Percentiles rank a stretch among this genome's conserved stretches.
These are phyloP conservation scores for Lepidurus couesii DNA, from an alignment of 1,140 invertebrate genomes.

Conservation along the genomic window DNA sequence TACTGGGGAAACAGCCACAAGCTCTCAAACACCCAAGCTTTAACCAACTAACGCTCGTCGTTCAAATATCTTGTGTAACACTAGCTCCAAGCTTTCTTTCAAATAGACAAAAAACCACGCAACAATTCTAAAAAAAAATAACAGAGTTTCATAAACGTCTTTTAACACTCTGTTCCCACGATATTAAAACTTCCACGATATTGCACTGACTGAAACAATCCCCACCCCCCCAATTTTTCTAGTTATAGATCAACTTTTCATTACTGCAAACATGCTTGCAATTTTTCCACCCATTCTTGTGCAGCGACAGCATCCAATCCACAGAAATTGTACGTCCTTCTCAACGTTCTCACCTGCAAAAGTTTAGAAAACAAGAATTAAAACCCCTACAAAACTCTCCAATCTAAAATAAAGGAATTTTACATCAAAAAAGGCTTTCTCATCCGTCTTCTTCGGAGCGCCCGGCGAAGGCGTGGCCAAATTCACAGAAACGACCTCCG, in stretches of 20 bases:
- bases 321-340: constrained; percentile 90
- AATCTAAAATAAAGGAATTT: constrained; percentile 44
- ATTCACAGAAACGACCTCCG: constrained; percentile 85
- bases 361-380: constrained; percentile 34
- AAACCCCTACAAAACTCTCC: background rate
- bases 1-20: constrained; percentile 1
- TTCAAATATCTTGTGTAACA: background rate
- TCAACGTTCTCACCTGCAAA: constrained; percentile 77
- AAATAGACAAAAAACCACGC: background rate
- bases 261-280: constrained; percentile 56
- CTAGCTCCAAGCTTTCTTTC: background rate
- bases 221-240: background rate
- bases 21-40: constrained; percentile 12
- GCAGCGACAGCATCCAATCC: constrained; percentile 76
- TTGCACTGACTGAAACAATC: constrained; percentile 6
- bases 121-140: background rate
- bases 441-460: constrained; percentile 87
- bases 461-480: constrained; percentile 72
- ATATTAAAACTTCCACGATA: background rate
- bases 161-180: background rate
- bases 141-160: background rate
- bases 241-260: too few relatives aligned
- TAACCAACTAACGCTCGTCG: constrained; percentile 2
- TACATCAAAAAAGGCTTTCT: constrained; percentile 94
- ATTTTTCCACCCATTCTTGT: constrained; percentile 96